Evolutionary conservation across 2,888 invertebrate species (phyloP).

Genomic region (Drosophila quinaria): DNA sequence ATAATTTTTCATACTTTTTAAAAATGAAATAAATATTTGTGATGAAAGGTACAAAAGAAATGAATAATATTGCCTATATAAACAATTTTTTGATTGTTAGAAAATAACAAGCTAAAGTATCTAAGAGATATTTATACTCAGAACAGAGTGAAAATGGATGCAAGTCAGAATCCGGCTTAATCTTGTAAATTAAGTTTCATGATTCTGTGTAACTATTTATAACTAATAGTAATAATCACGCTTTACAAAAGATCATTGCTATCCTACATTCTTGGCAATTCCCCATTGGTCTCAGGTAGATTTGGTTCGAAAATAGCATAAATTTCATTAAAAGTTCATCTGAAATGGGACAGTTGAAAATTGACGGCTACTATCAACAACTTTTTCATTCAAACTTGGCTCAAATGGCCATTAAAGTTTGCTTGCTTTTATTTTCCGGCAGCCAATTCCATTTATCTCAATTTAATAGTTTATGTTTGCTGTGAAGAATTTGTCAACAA

Average conservation of each 20-base stretch:
- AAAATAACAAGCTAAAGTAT: neutral
- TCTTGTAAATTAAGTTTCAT: neutral
- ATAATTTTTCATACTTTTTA: conserved; percentile 7
- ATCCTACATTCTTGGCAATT: neutral
- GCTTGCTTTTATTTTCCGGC: neutral
- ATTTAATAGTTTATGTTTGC: neutral
- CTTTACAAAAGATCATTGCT: neutral
- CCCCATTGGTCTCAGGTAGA: neutral
- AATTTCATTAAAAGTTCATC: neutral
- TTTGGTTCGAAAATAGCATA: neutral
- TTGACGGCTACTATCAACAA: neutral
- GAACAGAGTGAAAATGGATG: too few relatives aligned
- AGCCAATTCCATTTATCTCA: conserved; percentile 4
- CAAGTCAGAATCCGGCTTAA: neutral
- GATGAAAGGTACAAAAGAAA: neutral
- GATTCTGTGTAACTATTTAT: neutral
- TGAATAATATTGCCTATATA: neutral
- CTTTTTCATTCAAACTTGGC: neutral
- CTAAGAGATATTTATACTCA: neutral
- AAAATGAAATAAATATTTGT: conserved; percentile 17
- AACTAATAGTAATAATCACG: neutral
- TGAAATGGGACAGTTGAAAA: neutral
- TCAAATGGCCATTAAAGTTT: neutral
- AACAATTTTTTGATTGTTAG: neutral
- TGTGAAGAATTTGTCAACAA: neutral